phyloP scores from a whole-genome alignment of 1,140 invertebrate species.

The Diploscapter pachys region DNA sequence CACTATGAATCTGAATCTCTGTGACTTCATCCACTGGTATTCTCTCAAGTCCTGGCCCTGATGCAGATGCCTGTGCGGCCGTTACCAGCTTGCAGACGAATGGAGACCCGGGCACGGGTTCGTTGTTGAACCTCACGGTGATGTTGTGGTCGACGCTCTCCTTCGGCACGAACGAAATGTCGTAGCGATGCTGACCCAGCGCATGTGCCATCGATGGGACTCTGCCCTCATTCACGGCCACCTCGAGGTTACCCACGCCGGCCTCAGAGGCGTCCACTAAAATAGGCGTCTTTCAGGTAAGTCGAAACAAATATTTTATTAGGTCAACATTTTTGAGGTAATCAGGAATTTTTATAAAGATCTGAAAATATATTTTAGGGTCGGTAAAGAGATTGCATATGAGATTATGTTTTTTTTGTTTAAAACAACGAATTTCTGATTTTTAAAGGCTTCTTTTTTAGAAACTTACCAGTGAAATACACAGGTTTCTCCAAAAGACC shows the following conservation, averaged over 20 bases:
- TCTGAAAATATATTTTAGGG: too few species aligned
- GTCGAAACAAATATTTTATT: background rate
- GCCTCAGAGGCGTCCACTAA: constrained; percentile 86
- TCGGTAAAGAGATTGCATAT: too few species aligned
- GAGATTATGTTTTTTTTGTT: too few species aligned
- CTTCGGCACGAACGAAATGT: constrained; percentile 88
- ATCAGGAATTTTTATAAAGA: too few species aligned
- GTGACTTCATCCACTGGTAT: constrained; percentile 81
- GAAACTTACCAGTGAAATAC: constrained; percentile 77
- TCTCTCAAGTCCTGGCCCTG: constrained; percentile 80
- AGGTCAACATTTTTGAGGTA: too few species aligned
- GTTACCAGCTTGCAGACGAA: constrained; percentile 48
- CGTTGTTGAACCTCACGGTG: constrained; percentile 94
- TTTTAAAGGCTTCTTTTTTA: background rate
- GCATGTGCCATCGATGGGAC: constrained; percentile 91
- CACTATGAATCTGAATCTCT: constrained; percentile 77
- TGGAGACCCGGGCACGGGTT: constrained; percentile 74
- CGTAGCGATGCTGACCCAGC: constrained; percentile 86
- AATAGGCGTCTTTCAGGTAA: background rate
- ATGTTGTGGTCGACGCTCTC: constrained; percentile 89
- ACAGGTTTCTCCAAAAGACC: constrained; percentile 85
- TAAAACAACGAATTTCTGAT: too few species aligned
- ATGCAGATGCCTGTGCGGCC: constrained; percentile 69
- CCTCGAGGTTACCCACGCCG: constrained; percentile 95
- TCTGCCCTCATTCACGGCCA: constrained; percentile 86